A percentile compares a stretch with the other conserved stretches of the same genome.
phyloP scores from a whole-genome alignment of 64 coral and sea anemone genomes.

The Porites australiensis region DNA sequence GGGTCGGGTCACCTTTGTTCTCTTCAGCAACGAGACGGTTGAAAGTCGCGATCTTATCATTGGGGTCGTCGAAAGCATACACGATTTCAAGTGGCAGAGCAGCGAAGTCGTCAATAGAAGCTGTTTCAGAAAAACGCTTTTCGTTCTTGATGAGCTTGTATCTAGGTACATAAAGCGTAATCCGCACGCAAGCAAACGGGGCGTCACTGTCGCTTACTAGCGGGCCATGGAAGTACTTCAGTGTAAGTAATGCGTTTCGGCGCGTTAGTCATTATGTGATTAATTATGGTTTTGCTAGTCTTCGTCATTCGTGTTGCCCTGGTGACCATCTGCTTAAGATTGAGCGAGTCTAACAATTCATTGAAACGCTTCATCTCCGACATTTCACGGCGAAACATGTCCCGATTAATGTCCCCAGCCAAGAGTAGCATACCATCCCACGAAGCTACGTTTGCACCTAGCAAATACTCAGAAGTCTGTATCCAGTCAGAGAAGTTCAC shows the following conservation, averaged over 20 bases:
- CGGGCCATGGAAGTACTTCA: conserved; percentile 56
- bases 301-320: conserved; percentile 58
- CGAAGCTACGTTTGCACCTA: background rate
- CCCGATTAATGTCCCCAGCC: conserved; percentile 30
- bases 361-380: conserved; percentile 9
- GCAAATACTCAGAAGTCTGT: conserved; percentile 21
- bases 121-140: conserved; percentile 39
- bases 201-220: conserved; percentile 46
- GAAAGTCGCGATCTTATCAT: conserved; percentile 42
- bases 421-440: conserved; percentile 28
- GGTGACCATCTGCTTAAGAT: conserved; percentile 61
- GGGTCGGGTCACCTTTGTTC: conserved; percentile 42
- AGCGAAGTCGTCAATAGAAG: conserved; percentile 57
- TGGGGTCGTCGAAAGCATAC: conserved; percentile 62
- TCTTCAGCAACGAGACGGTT: conserved; percentile 47
- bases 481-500: background rate
- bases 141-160: conserved; percentile 63
- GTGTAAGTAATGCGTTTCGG: conserved; percentile 44
- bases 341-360: conserved; percentile 30
- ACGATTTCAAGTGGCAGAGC: conserved; percentile 42
- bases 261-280: conserved; percentile 76
- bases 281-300: conserved; percentile 38
- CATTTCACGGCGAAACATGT: conserved; percentile 1
- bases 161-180: conserved; percentile 55
- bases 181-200: conserved; percentile 51